phyloP scores from a whole-genome alignment of 2,888 invertebrate species.

The Drosophila robusta region DNA sequence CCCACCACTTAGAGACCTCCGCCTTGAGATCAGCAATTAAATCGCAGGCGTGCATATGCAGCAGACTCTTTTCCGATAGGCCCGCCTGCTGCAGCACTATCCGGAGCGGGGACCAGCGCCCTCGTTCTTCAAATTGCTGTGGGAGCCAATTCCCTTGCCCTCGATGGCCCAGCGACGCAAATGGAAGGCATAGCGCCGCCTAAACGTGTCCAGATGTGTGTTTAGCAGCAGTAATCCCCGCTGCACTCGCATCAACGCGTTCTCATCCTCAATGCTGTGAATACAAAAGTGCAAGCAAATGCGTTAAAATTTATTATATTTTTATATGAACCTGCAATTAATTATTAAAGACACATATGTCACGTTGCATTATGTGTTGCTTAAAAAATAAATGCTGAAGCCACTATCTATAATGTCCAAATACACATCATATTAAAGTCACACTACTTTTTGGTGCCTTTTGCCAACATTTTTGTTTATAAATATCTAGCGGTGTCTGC shows the following conservation, averaged over 20 bases:
- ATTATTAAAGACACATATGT: too few relatives aligned
- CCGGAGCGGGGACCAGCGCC: slow-evolving; percentile 89
- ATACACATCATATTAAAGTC: too few relatives aligned
- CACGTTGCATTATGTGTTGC: too few relatives aligned
- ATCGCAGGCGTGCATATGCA: slow-evolving; percentile 94
- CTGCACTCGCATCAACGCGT: slow-evolving; percentile 94
- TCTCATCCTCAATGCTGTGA: slow-evolving; percentile 86
- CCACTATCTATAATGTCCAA: too few relatives aligned
- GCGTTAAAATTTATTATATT: not conserved
- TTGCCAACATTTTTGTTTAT: too few relatives aligned
- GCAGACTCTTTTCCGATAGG: slow-evolving; percentile 92
- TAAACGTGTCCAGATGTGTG: slow-evolving; percentile 96
- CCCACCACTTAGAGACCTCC: slow-evolving; percentile 98
- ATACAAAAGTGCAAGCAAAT: not conserved
- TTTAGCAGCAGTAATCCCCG: slow-evolving; percentile 94
- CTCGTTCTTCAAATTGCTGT: slow-evolving; percentile 86
- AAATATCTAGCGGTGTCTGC: too few relatives aligned
- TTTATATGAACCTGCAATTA: too few relatives aligned
- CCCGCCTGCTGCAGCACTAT: slow-evolving; percentile 95
- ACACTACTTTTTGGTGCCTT: too few relatives aligned
- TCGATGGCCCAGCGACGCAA: slow-evolving; percentile 95
- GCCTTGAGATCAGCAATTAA: slow-evolving; percentile 96
- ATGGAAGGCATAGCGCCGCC: slow-evolving; percentile 94
- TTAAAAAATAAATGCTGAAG: too few relatives aligned
- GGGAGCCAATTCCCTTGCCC: slow-evolving; percentile 91